Percentiles rank a stretch among this genome's conserved stretches.
Evolutionary conservation across 2,888 invertebrate genomes (phyloP).

Genomic region (Seladonia tumulorum): DNA sequence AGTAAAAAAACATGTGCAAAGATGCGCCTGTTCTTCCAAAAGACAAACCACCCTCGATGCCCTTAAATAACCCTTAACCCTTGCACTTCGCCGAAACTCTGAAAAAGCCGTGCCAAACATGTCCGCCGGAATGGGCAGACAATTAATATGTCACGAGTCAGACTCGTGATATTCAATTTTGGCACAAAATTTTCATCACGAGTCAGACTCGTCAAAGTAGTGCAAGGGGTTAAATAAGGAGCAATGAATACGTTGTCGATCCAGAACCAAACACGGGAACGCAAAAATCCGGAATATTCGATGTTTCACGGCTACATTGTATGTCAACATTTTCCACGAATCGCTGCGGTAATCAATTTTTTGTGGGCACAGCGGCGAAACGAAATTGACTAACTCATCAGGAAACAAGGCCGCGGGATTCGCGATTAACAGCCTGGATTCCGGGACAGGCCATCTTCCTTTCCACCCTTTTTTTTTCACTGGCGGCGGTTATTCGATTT

Average conservation of each 20-base stretch:
- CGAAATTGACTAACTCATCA: background rate
- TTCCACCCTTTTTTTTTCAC: slow-evolving; percentile 20
- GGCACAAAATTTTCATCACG: too few species aligned
- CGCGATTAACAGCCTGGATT: background rate
- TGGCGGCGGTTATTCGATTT: slow-evolving; percentile 2
- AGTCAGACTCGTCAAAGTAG: too few species aligned
- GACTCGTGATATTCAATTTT: too few species aligned
- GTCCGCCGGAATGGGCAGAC: too few species aligned
- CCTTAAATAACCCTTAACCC: too few species aligned
- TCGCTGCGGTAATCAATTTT: background rate
- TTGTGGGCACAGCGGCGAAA: background rate
- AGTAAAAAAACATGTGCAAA: too few species aligned
- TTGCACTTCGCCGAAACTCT: too few species aligned
- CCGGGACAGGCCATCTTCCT: slow-evolving; percentile 11
- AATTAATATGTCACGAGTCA: too few species aligned
- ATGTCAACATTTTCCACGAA: background rate
- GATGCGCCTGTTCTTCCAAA: too few species aligned
- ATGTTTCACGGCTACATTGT: background rate
- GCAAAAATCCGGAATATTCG: background rate
- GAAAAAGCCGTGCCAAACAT: too few species aligned
- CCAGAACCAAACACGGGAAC: background rate
- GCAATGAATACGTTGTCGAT: background rate
- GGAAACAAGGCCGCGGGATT: background rate
- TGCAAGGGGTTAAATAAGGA: too few species aligned
- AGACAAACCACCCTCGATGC: background rate